A percentile compares a stretch with the other conserved stretches of the same genome.
Conservation (phyloP, 2,113 vertebrate species). For the Chaenogobius annularis region DNA sequence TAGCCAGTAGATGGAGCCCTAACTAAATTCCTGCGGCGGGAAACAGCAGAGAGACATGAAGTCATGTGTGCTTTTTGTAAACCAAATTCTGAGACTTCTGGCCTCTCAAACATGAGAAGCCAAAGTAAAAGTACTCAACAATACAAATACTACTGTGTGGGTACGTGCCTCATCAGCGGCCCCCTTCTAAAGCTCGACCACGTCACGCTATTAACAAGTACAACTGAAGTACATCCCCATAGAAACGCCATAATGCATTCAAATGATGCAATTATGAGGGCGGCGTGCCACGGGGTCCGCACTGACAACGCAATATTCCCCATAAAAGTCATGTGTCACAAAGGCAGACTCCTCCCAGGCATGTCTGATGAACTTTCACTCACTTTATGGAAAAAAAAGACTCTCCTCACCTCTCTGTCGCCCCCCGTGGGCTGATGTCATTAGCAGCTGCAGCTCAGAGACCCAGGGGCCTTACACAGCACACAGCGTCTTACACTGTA, state of each 20-base stretch:
- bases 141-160: no score
- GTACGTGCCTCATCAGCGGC: no score
- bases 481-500: no score
- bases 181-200: background rate
- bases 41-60: no score
- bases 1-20: no score
- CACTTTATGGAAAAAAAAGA: no score
- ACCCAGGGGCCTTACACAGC: background rate
- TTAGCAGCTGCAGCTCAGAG: constrained; percentile 18
- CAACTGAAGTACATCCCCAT: background rate
- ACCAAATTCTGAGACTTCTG: no score
- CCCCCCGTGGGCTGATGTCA: constrained; percentile 10
- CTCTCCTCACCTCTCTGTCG: background rate
- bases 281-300: background rate
- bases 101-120: no score
- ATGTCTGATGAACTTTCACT: constrained; percentile 21
- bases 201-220: background rate
- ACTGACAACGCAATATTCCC: background rate
- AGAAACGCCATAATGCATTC: background rate
- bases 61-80: no score
- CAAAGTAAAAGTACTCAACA: no score
- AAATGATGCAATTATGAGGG: background rate
- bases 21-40: no score
- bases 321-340: constrained; percentile 1
- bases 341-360: background rate